Base-by-base conservation (phyloP, 2,888 invertebrate genomes). In the Microplitis manilae region DNA sequence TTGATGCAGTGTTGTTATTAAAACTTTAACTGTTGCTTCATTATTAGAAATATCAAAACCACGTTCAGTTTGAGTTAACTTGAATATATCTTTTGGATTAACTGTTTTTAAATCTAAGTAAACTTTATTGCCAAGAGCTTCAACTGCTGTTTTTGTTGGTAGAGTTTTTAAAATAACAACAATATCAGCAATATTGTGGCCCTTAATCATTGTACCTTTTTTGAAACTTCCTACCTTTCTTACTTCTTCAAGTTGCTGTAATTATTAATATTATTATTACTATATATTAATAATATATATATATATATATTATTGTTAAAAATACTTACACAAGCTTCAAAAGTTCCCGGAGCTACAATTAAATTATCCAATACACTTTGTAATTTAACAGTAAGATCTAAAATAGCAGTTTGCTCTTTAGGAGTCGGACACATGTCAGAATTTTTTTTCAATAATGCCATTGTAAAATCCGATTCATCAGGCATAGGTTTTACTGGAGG, bases 211-310 rank as follows among this genome's bases (percentile, higher is more conserved):
- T 0, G 99, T 99, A 1, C 98, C 98, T 87, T 99, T 98, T 90
- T 99, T 99, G 90, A 97, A 98, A 0, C 98, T 97, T 0, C 99
- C 99, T 6, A 99, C 98, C 91, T 98, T 98, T 1, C 98, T 93
- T 0, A 98, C 97, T 90, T 98, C 98, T 87, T 97, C 97, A 70
- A 97, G 91, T 94, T 96, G 95, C 95, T 96, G 83, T 15, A 90
- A 89, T 60, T 30, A 41, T 38, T 20, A 59, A 0, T 13, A 30
- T 13, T 62, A 6, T 6, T 20, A 30, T 4, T 40, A 68, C 15
- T 13, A 15, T 68, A 17, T 69, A 40, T 67, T 7, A 2, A 30
- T 39, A 40, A 71, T n/a, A n/a, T n/a, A n/a, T n/a, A n/a, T n/a
- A 15, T 50, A 30, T 39, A 7, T 9, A 40, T 61, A 40, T 71